A percentile compares a stretch with the other conserved stretches of the same genome.
These are phyloP conservation scores for Acrobasis suavella DNA, from an alignment of 2,888 invertebrate species.

Conservation along the genomic window DNA sequence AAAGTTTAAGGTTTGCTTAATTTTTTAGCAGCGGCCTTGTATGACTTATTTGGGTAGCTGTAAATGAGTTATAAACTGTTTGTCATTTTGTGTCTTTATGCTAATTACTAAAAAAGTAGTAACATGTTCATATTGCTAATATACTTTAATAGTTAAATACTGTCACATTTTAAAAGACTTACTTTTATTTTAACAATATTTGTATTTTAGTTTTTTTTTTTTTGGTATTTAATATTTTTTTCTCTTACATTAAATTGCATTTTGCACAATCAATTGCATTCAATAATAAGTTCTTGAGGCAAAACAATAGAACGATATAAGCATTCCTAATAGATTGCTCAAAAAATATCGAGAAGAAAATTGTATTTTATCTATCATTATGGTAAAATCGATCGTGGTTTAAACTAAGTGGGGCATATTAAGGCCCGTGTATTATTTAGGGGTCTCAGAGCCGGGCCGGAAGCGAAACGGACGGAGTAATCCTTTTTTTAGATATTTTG, in stretches of 20 bases:
- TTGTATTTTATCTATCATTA: not conserved
- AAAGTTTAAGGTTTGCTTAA: not conserved
- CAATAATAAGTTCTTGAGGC: not conserved
- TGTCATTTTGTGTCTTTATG: too few relatives aligned
- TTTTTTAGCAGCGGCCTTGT: not conserved
- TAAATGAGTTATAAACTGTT: too few relatives aligned
- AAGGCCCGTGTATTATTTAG: not conserved
- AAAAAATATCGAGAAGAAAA: slow-evolving; percentile 7
- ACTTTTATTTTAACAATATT: not conserved
- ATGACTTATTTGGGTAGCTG: too few relatives aligned
- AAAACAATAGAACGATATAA: too few relatives aligned
- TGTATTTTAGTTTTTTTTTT: not conserved
- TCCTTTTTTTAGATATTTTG: not conserved
- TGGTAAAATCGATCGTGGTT: not conserved
- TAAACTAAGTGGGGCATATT: not conserved
- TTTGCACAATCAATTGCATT: too few relatives aligned
- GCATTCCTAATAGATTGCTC: not conserved
- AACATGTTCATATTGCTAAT: too few relatives aligned
- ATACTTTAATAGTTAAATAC: too few relatives aligned
- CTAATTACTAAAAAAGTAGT: too few relatives aligned
- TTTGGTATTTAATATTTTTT: not conserved
- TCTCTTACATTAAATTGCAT: too few relatives aligned
- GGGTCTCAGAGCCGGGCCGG: not conserved
- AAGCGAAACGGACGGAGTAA: not conserved
- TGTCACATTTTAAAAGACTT: too few relatives aligned